A percentile compares a stretch with the other conserved stretches of the same genome.
phyloP scores from a whole-genome alignment of 2,797 vertebrate genomes.

The Graptemys geographica region DNA sequence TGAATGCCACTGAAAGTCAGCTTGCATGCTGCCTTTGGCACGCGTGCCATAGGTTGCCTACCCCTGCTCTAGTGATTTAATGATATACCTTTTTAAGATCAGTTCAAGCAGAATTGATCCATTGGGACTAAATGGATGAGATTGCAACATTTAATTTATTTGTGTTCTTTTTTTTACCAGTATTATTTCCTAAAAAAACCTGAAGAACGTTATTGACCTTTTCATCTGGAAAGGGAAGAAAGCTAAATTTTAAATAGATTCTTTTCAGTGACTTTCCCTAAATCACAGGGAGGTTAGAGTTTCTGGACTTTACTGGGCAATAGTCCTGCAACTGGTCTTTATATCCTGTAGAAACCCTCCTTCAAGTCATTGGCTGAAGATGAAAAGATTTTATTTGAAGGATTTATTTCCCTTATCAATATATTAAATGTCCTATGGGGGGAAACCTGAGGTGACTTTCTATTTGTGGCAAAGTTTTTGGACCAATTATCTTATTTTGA shows the following conservation, averaged over 20 bases:
- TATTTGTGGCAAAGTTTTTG: neutral
- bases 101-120: neutral
- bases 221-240: neutral
- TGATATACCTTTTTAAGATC: neutral
- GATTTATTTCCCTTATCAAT: neutral
- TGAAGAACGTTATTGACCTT: neutral
- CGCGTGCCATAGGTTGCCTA: too few species aligned
- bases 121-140: neutral
- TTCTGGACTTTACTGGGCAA: neutral
- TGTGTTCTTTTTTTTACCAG: neutral
- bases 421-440: neutral
- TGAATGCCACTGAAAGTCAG: too few species aligned
- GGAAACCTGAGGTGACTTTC: neutral
- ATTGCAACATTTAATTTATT: neutral
- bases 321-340: neutral
- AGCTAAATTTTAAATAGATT: neutral
- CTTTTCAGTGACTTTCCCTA: neutral
- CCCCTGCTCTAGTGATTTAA: neutral
- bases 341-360: neutral
- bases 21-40: too few species aligned
- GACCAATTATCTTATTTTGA: neutral
- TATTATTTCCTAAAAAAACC: neutral
- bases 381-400: neutral
- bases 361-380: neutral
- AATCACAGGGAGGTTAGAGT: neutral